Evolutionary conservation across 2,888 invertebrate species (phyloP).

Genomic region (Cactoblastis cactorum): DNA sequence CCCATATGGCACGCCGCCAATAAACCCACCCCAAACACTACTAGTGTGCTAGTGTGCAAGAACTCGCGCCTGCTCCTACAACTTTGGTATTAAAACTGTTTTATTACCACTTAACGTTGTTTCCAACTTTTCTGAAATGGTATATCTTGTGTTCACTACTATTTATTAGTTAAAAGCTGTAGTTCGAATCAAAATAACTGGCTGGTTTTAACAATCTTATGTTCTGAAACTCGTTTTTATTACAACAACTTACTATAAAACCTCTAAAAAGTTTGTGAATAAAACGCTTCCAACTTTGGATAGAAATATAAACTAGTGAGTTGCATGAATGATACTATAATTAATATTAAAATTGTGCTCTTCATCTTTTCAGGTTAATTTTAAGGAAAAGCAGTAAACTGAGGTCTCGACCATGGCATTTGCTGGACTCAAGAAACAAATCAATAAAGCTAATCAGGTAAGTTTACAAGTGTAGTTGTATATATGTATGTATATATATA

Average conservation of each 20-base stretch:
- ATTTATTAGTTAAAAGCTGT: too few species aligned
- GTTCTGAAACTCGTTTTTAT: too few species aligned
- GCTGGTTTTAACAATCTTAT: too few species aligned
- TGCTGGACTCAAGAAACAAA: constrained; percentile 98
- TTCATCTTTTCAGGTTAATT: constrained; percentile 41
- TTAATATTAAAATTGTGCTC: constrained; percentile 5
- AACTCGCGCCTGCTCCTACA: constrained; percentile 40
- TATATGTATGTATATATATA: too few species aligned
- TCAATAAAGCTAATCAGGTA: constrained; percentile 99
- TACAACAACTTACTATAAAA: too few species aligned
- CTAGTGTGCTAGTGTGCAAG: constrained; percentile 38
- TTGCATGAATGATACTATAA: too few species aligned
- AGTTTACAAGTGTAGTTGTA: too few species aligned
- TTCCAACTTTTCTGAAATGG: constrained; percentile 3
- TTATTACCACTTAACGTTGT: constrained; percentile 30
- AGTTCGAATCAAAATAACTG: too few species aligned
- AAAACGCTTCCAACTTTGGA: too few species aligned
- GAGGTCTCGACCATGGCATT: constrained; percentile 90
- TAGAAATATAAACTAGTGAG: too few species aligned
- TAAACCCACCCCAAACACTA: constrained; percentile 50
- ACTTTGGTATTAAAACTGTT: constrained; percentile 47
- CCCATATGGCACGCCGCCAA: constrained; percentile 68
- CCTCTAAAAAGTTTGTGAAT: too few species aligned
- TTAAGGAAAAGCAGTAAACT: constrained; percentile 27
- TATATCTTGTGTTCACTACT: too few species aligned